Conservation (phyloP, 2,797 vertebrate species). For the Sebastolobus alascanus region DNA sequence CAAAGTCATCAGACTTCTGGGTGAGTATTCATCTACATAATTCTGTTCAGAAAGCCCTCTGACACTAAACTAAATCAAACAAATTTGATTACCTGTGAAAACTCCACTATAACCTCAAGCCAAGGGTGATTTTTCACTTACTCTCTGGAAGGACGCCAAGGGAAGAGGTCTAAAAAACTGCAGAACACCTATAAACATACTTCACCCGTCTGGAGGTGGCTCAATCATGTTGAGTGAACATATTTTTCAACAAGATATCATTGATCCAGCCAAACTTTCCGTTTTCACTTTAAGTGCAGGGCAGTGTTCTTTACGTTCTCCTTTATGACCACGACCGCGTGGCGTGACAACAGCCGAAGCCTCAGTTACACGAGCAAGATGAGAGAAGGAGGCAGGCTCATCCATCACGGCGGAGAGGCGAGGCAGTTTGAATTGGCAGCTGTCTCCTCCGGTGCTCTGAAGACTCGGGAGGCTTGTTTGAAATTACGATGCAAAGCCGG, state of each 20-base stretch:
- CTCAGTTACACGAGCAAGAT: constrained; percentile 64
- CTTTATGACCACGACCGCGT: background rate
- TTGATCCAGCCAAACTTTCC: background rate
- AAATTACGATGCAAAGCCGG: constrained; percentile 55
- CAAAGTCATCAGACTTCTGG: background rate
- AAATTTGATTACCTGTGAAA: background rate
- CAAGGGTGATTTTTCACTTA: background rate
- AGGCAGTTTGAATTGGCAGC: constrained; percentile 65
- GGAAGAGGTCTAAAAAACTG: background rate
- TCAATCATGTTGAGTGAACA: background rate
- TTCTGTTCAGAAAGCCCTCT: background rate
- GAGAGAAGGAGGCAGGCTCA: constrained; percentile 56
- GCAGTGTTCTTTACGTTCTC: background rate
- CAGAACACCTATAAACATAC: background rate
- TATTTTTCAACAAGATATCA: background rate
- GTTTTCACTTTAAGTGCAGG: background rate
- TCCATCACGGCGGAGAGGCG: constrained; percentile 68
- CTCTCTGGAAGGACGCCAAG: background rate
- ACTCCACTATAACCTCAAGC: background rate
- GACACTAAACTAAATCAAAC: constrained; percentile 7
- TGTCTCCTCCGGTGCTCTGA: constrained; percentile 49
- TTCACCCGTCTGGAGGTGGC: background rate
- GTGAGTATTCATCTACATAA: background rate
- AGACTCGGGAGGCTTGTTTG: constrained; percentile 47
- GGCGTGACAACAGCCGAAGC: constrained; percentile 42